Evolutionary conservation across 2,113 vertebrate species (phyloP).

Genomic region (Rhinopomastus cyanomelas): DNA sequence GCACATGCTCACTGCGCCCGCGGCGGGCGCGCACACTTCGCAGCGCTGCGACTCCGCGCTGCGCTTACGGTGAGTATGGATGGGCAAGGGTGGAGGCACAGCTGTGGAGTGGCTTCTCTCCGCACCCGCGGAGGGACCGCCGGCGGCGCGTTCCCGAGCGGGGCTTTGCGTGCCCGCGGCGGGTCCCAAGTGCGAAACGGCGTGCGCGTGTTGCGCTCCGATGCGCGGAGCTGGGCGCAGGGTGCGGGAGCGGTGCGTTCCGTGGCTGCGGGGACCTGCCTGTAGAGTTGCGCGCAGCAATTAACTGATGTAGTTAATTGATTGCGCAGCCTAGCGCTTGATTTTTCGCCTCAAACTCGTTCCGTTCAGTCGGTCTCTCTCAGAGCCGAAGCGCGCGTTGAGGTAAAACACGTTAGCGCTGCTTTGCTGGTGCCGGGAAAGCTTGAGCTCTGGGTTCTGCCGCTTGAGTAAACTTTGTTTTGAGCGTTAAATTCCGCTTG

Average conservation of each 20-base stretch:
- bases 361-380: not conserved
- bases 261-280: not conserved
- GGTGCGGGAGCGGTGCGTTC: not conserved
- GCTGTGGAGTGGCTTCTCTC: not conserved
- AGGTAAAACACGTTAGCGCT: not conserved
- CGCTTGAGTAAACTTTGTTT: conserved; percentile 9
- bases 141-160: not conserved
- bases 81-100: not conserved
- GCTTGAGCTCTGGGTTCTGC: conserved; percentile 28
- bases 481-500: conserved; percentile 48
- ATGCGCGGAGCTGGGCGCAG: not conserved
- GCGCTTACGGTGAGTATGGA: conserved; percentile 48
- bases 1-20: conserved; percentile 53
- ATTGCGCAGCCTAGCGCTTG: not conserved
- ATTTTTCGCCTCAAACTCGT: not conserved
- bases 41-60: not conserved
- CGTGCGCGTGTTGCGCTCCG: not conserved
- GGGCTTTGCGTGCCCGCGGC: not conserved
- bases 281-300: accelerated
- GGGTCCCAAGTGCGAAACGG: not conserved
- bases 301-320: not conserved
- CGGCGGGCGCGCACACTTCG: conserved; percentile 29
- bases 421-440: not conserved
- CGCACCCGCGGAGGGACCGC: not conserved
- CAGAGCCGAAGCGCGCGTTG: not conserved